phyloP scores from a whole-genome alignment of 30 jellyfish, hydroid and myxozoan genomes.

The Aurelia coerulea region DNA sequence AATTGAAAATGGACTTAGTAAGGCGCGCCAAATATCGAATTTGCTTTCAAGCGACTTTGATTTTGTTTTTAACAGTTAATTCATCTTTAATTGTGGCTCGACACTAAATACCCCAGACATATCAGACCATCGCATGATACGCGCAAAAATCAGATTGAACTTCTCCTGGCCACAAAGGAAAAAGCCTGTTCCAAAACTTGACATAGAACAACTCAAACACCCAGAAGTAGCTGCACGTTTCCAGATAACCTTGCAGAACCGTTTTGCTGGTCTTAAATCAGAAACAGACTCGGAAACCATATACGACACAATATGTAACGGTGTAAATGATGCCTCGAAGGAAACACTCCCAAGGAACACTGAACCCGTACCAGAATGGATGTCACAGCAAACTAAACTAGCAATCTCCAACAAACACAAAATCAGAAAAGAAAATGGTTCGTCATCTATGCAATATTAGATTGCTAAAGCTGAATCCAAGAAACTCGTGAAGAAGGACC shows the following conservation, averaged over 20 bases:
- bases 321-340: slow-evolving; percentile 34
- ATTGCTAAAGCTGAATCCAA: too few relatives aligned
- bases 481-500: too few relatives aligned
- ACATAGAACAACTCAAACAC: slow-evolving; percentile 16
- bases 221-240: background rate
- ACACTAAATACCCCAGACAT: background rate
- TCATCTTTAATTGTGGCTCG: background rate
- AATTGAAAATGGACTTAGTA: too few relatives aligned
- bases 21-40: too few relatives aligned
- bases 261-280: background rate
- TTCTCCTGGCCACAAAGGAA: slow-evolving; percentile 28
- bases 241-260: slow-evolving; percentile 10
- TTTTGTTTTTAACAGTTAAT: too few relatives aligned
- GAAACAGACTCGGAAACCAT: background rate
- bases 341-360: slow-evolving; percentile 25
- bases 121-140: background rate
- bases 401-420: too few relatives aligned
- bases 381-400: too few relatives aligned
- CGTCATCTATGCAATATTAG: too few relatives aligned
- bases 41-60: too few relatives aligned
- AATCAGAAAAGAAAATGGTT: too few relatives aligned
- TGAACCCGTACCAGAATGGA: background rate
- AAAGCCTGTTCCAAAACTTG: slow-evolving; percentile 23
- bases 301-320: background rate
- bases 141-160: slow-evolving; percentile 16